Evolutionary conservation across 2,888 invertebrate genomes (phyloP), one percentile per base, ranked within the genome.

Genomic region (Cepaea hortensis): DNA sequence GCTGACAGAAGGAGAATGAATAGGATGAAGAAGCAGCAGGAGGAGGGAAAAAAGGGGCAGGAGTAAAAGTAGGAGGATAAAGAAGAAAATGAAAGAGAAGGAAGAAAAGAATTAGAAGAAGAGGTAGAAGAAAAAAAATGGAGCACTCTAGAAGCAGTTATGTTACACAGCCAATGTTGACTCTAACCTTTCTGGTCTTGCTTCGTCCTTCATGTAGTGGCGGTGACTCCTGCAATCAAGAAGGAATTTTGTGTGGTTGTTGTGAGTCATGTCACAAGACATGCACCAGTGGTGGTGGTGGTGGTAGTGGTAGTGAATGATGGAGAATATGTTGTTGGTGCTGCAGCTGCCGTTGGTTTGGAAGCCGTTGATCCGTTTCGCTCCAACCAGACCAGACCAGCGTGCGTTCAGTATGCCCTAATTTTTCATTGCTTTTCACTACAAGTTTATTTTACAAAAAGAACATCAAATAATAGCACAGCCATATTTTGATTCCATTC

Each of bases 141-240:
- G 7, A 23, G 35, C 6, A 76, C 11, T 1, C 35, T 35, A 75
- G 46, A 55, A 55, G 55, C 55, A 55, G 7, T 0, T 0, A 55
- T 55, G 35, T 35, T 35, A 35, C 55, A 55, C 55, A 9, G 55
- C 6, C 55, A 55, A 55, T 55, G 7, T 9, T 55, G 68, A n/a
- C 72, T 2, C 82, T 88, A 87, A 91, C 91, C 90, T 89, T 89
- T 88, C 89, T 88, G 88, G 90, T 90, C 80, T 90, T 90, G 85
- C 87, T 90, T 87, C 90, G 89, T 80, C 90, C 89, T 72, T 90
- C 87, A 76, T 55, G 55, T 55, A 55, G 55, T 55, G 88, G 88
- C 75, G 89, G 85, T 68, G 87, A 85, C 81, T 90, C 90, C 89
- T 91, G 91, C 91, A 91, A 90, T 85, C 90, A 90, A 88, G 89